phyloP scores from a whole-genome alignment of 2,888 invertebrate genomes.

The Acleris holmiana region DNA sequence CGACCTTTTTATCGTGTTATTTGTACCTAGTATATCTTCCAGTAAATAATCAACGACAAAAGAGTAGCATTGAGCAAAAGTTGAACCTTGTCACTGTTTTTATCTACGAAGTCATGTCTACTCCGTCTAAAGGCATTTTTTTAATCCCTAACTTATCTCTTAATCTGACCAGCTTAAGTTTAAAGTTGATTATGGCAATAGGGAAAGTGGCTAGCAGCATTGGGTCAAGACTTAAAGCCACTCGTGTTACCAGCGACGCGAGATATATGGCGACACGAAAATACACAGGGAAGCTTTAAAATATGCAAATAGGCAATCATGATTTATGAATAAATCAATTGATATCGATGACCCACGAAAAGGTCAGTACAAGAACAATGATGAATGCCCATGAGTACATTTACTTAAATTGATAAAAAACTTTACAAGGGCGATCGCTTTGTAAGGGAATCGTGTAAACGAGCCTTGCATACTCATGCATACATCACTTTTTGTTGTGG shows the following conservation, averaged over 20 bases:
- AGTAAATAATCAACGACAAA: too few species aligned
- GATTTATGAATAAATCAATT: slow-evolving; percentile 29
- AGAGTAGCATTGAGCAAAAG: too few species aligned
- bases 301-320: slow-evolving; percentile 29
- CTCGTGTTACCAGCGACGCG: slow-evolving; percentile 31
- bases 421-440: background rate
- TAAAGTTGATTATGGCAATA: slow-evolving; percentile 48
- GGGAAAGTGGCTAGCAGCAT: slow-evolving; percentile 53
- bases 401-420: slow-evolving; percentile 7
- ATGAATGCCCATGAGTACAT: slow-evolving; percentile 19
- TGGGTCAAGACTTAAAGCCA: slow-evolving; percentile 46
- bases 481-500: too few species aligned
- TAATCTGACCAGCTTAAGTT: slow-evolving; percentile 52
- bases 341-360: slow-evolving; percentile 12
- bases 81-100: too few species aligned
- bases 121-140: slow-evolving; percentile 12
- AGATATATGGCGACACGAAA: slow-evolving; percentile 26
- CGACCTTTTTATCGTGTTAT: too few species aligned
- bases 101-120: slow-evolving; percentile 11
- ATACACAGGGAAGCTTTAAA: slow-evolving; percentile 15
- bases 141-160: slow-evolving; percentile 49
- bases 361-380: slow-evolving; percentile 25
- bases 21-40: too few species aligned
- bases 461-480: background rate
- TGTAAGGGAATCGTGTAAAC: background rate